Conservation (phyloP, 2,113 vertebrate species). For the Stomatorhinus ivindoensis region DNA sequence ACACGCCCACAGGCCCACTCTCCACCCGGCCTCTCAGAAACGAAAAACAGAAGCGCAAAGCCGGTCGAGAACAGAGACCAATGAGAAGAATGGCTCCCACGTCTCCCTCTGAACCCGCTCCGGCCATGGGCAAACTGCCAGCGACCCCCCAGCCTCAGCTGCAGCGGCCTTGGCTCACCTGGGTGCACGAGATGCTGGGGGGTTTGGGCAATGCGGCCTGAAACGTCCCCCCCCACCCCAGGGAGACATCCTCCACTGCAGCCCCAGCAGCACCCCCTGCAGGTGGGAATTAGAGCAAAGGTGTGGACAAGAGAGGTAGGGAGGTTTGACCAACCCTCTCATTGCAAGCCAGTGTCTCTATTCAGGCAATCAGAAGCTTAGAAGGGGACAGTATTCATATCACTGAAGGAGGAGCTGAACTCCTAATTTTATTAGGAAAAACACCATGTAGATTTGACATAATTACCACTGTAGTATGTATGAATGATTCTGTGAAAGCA, state of each 20-base stretch:
- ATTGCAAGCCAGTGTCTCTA: no score
- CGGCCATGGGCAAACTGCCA: neutral
- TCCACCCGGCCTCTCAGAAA: neutral
- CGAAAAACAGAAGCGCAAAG: conserved; percentile 27
- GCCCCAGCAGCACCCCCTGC: neutral
- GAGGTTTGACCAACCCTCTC: conserved; percentile 28
- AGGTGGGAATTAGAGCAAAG: conserved; percentile 14
- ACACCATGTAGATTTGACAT: conserved; percentile 9
- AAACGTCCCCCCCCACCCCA: no score
- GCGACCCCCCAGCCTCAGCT: conserved; percentile 16
- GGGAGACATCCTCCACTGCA: neutral
- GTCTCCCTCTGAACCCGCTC: neutral
- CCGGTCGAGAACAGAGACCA: conserved; percentile 23
- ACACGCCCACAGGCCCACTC: neutral
- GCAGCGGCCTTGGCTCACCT: neutral
- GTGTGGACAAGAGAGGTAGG: conserved; percentile 44
- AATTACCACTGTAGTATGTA: neutral
- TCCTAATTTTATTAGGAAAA: conserved; percentile 1
- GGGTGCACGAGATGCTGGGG: conserved; percentile 13
- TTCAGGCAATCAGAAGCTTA: neutral
- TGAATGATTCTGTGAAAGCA: neutral
- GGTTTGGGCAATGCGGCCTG: neutral
- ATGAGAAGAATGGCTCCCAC: conserved; percentile 23
- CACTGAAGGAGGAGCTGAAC: conserved; percentile 12
- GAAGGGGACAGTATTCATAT: conserved; percentile 5